phyloP scores from a whole-genome alignment of 2,113 vertebrate genomes.

The Anseranas semipalmata region DNA sequence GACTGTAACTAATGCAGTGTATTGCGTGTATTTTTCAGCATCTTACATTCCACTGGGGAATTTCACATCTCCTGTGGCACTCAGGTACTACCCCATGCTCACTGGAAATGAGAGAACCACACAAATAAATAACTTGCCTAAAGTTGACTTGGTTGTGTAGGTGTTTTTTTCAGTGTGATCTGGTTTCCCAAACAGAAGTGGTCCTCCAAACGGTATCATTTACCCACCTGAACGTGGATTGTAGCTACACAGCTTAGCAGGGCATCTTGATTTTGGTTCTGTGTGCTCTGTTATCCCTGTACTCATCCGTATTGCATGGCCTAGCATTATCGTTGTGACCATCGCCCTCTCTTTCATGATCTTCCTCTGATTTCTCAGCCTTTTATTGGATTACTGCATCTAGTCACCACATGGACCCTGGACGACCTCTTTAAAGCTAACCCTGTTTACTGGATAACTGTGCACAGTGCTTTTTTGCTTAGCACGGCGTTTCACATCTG shows the following conservation, averaged over 20 bases:
- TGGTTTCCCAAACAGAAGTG: neutral
- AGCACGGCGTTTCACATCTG: neutral
- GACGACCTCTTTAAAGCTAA: neutral
- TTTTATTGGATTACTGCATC: neutral
- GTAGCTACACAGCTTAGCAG: neutral
- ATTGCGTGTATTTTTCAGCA: neutral
- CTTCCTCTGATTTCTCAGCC: neutral
- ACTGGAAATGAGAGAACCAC: neutral
- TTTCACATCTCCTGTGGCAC: neutral
- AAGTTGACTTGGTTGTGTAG: neutral
- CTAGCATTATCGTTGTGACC: neutral
- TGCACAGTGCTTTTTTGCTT: neutral
- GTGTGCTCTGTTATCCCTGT: neutral
- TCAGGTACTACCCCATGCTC: neutral
- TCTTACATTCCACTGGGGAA: neutral
- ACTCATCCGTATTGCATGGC: neutral
- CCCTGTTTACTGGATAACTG: neutral
- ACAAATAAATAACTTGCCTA: neutral
- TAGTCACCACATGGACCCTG: neutral
- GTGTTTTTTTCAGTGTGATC: neutral
- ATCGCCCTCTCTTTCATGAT: neutral
- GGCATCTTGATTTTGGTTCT: neutral
- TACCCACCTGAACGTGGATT: neutral
- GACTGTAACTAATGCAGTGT: neutral
- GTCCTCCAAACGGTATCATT: neutral